Percentiles rank a stretch among this genome's conserved stretches.
Evolutionary conservation across 1,140 invertebrate species (phyloP).

Genomic region (Drosophila lowei): DNA sequence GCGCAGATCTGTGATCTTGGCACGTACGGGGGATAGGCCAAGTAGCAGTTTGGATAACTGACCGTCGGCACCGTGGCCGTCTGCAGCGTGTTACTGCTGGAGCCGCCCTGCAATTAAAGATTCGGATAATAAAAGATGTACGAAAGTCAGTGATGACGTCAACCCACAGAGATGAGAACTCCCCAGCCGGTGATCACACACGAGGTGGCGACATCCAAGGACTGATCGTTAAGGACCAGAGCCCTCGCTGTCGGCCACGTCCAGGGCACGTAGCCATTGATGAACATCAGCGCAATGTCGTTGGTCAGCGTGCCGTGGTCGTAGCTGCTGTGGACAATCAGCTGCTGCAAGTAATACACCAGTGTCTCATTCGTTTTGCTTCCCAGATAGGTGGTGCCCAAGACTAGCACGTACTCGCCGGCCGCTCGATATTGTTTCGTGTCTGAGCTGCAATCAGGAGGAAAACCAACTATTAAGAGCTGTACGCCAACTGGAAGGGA

Average conservation of each 20-base stretch:
- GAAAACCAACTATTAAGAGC: neutral
- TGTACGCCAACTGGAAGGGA: neutral
- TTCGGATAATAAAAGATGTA: neutral
- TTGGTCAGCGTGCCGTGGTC: constrained; percentile 34
- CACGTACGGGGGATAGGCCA: constrained; percentile 22
- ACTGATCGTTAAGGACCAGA: constrained; percentile 23
- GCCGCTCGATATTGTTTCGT: constrained; percentile 32
- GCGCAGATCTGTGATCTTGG: constrained; percentile 52
- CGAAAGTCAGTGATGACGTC: neutral
- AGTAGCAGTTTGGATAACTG: constrained; percentile 22
- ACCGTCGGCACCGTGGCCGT: constrained; percentile 45
- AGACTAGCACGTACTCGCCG: constrained; percentile 60
- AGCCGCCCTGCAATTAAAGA: constrained; percentile 9
- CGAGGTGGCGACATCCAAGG: constrained; percentile 2
- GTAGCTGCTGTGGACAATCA: constrained; percentile 44
- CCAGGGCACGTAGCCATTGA: constrained; percentile 66
- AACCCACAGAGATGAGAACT: constrained; percentile 25
- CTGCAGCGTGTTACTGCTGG: constrained; percentile 36
- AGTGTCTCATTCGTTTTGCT: constrained; percentile 31
- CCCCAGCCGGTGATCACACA: constrained; percentile 71
- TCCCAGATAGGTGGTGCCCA: constrained; percentile 50
- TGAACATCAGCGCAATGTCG: constrained; percentile 63
- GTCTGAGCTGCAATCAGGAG: neutral
- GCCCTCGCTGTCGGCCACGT: constrained; percentile 24
- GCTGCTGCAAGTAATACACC: constrained; percentile 55